Conservation (phyloP, 2,888 invertebrate genomes). For the Protophormia terraenovae region DNA sequence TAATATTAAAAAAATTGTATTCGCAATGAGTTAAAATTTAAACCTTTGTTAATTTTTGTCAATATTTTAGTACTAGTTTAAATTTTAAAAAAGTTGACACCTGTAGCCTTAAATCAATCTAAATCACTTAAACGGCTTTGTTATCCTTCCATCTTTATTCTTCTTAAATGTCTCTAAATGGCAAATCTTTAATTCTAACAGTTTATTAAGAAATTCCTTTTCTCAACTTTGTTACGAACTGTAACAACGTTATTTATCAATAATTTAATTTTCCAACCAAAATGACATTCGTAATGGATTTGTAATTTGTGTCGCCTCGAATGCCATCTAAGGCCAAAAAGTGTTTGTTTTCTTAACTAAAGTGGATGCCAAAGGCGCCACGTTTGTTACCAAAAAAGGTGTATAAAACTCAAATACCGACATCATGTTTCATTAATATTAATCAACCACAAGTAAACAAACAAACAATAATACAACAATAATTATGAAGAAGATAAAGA, state of each 20-base stretch:
- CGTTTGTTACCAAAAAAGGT: conserved; percentile 65
- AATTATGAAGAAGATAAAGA: conserved; percentile 1
- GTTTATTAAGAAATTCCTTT: not conserved
- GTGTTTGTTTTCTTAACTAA: conserved; percentile 36
- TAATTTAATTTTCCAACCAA: not conserved
- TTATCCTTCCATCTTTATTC: too few species aligned
- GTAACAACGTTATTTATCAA: conserved; percentile 45
- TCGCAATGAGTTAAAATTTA: too few species aligned
- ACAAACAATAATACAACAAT: not conserved
- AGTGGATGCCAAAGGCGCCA: conserved; percentile 62
- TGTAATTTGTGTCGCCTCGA: conserved; percentile 65
- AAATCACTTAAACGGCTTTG: too few species aligned
- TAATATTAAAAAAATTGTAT: too few species aligned
- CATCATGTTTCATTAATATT: conserved; percentile 67
- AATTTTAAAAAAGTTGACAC: too few species aligned
- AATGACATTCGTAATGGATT: conserved; percentile 48
- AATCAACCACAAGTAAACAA: too few species aligned
- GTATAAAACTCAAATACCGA: conserved; percentile 63
- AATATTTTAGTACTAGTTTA: too few species aligned
- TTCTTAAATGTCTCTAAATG: too few species aligned
- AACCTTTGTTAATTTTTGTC: too few species aligned
- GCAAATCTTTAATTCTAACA: not conserved
- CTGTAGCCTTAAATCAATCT: too few species aligned
- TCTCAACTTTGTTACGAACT: not conserved
- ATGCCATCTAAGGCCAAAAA: conserved; percentile 63